Evolutionary conservation across 2,888 invertebrate genomes (phyloP).

Genomic region (Andrena praecox): DNA sequence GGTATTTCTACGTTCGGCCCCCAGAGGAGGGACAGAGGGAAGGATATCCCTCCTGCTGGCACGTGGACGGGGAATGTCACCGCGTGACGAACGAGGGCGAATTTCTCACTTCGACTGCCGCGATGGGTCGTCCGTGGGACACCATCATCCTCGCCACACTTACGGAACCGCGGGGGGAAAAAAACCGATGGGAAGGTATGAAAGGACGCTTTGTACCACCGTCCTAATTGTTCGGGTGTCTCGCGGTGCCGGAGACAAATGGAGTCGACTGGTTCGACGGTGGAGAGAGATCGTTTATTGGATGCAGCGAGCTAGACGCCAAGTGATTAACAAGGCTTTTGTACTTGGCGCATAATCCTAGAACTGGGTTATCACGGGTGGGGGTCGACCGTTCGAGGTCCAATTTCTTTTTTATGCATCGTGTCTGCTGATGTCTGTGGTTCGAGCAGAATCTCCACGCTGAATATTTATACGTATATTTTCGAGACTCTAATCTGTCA

Average conservation of each 20-base stretch:
- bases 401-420: neutral
- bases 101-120: slow-evolving; percentile 72
- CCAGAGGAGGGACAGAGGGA: slow-evolving; percentile 33
- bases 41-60: slow-evolving; percentile 59
- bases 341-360: slow-evolving; percentile 21
- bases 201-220: slow-evolving; percentile 41
- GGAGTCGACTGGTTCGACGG: slow-evolving; percentile 31
- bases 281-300: slow-evolving; percentile 47
- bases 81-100: slow-evolving; percentile 77
- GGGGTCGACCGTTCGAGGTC: neutral
- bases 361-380: neutral
- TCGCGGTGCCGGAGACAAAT: slow-evolving; percentile 53
- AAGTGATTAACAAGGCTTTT: slow-evolving; percentile 44
- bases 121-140: slow-evolving; percentile 76
- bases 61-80: slow-evolving; percentile 73
- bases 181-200: slow-evolving; percentile 37
- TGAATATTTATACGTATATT: too few species aligned
- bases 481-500: too few species aligned
- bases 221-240: slow-evolving; percentile 68
- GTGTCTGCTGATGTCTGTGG: neutral
- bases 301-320: slow-evolving; percentile 37
- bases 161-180: slow-evolving; percentile 50
- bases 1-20: slow-evolving; percentile 75
- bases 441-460: neutral
- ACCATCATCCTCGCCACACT: slow-evolving; percentile 66